Conservation (phyloP, 2,888 invertebrate species). For the Drosophila buzzatii region DNA sequence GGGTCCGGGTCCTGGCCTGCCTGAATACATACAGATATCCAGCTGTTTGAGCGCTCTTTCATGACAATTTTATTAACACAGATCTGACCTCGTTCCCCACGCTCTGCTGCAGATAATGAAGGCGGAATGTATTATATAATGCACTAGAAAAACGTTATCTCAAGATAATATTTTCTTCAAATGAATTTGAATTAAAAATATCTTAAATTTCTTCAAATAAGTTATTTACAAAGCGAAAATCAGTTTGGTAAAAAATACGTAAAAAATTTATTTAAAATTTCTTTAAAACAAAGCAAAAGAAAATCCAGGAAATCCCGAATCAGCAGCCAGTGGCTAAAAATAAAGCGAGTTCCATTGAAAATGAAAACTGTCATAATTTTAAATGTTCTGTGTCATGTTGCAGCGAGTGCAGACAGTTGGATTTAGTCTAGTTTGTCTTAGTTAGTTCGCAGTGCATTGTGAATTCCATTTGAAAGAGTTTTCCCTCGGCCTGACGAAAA, state of each 20-base stretch:
- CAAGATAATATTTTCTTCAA: not conserved
- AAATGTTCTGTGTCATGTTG: conserved; percentile 76
- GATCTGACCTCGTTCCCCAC: conserved; percentile 27
- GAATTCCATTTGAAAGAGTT: conserved; percentile 67
- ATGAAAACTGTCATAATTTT: conserved; percentile 76
- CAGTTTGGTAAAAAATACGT: not conserved
- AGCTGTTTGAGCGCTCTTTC: conserved; percentile 74
- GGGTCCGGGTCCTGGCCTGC: conserved; percentile 20
- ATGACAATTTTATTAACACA: conserved; percentile 83
- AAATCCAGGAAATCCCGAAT: conserved; percentile 1
- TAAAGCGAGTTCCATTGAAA: conserved; percentile 65
- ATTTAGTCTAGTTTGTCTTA: conserved; percentile 36
- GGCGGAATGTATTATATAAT: conserved; percentile 2
- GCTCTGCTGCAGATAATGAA: conserved; percentile 6
- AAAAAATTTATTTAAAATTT: not conserved
- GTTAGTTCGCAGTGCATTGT: conserved; percentile 26
- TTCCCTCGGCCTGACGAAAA: conserved; percentile 58
- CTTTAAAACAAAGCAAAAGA: conserved; percentile 17
- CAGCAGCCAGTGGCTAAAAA: conserved; percentile 19
- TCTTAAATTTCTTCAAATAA: not conserved
- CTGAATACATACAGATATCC: conserved; percentile 45
- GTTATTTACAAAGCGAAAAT: not conserved
- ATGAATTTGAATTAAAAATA: too few species aligned
- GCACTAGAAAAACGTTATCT: not conserved
- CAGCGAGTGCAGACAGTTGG: conserved; percentile 54